A percentile compares a stretch with the other conserved stretches of the same genome.
Conservation (phyloP, 2,888 invertebrate species). For the Caenorhabditis panamensis region DNA sequence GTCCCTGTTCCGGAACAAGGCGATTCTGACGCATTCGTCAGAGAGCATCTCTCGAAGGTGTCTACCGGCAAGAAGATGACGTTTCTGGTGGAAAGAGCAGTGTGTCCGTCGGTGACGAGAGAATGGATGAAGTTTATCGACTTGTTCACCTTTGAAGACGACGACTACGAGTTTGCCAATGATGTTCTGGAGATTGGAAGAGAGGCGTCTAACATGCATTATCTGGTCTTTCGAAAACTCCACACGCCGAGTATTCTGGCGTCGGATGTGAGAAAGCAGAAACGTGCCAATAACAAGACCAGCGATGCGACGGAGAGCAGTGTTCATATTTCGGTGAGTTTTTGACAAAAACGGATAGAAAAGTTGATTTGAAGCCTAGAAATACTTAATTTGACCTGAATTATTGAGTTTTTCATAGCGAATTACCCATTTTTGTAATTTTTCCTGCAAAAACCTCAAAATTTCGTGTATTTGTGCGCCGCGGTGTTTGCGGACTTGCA, state of each 20-base stretch:
- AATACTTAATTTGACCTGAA: too few relatives aligned
- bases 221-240: constrained; percentile 45
- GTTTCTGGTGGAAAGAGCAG: constrained; percentile 45
- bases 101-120: background rate
- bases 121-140: constrained; percentile 29
- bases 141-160: constrained; percentile 17
- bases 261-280: constrained; percentile 28
- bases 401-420: too few relatives aligned
- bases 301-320: constrained; percentile 13
- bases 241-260: constrained; percentile 49
- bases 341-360: background rate
- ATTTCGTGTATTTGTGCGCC: too few relatives aligned
- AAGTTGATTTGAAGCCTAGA: background rate
- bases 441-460: too few relatives aligned
- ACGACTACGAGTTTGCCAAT: constrained; percentile 36
- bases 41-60: constrained; percentile 35
- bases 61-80: constrained; percentile 17
- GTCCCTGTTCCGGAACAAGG: background rate
- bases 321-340: constrained; percentile 44
- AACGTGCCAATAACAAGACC: constrained; percentile 10
- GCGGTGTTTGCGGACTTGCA: too few relatives aligned
- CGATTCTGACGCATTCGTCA: constrained; percentile 19
- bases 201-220: constrained; percentile 53
- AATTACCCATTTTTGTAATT: background rate
- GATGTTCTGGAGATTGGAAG: constrained; percentile 52